Base-by-base conservation (phyloP, 1,140 invertebrate genomes). In the Araneus ventricosus region DNA sequence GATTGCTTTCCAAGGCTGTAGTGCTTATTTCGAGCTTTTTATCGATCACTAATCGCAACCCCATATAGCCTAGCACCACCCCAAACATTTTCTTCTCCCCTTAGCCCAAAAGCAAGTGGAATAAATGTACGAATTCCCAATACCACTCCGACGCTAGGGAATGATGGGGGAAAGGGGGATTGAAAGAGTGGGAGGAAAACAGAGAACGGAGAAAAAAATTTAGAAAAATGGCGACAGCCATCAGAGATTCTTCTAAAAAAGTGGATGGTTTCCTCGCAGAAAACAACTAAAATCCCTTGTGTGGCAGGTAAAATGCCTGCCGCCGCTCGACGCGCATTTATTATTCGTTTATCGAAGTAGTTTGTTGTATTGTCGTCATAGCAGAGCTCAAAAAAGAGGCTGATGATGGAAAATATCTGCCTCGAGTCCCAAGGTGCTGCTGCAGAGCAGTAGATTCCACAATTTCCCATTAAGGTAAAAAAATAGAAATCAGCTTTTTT, bases 121-220 rank as follows among this genome's bases (percentile, higher is more conserved):
- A 30, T 92, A 84, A 92, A 92, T 86, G 80, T 75, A 85, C 30
- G 67, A 93, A 93, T 93, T 87, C 85, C 85, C 85, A 87, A 93
- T 93, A 87, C 91, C 84, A 75, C 84, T 87, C 34, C 27, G 90
- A 70, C 75, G 82, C 41, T 37, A 41, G 52, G 90, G 90, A 82
- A 75, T 79, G 37, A 87, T n/a, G 70, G n/a, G 82, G 82, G 90
- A 82, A 93, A 57, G 88, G 41, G 52, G 70, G 63, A 39, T 20
- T 75, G 91, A 86, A 41, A 45, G 82, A 75, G 41, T 61, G 85
- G 90, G 52, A 52, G 41, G n/a, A 70, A 82, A 90, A 79, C n/a
- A 75, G 27, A 80, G 34, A 61, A 57, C 24, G 59, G 41, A 80
- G 37, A 59, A 67, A 70, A 79, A 67, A 90, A 57, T 52, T 82